Evolutionary conservation across 2,797 vertebrate genomes (phyloP).

Genomic region (Alosa sapidissima): DNA sequence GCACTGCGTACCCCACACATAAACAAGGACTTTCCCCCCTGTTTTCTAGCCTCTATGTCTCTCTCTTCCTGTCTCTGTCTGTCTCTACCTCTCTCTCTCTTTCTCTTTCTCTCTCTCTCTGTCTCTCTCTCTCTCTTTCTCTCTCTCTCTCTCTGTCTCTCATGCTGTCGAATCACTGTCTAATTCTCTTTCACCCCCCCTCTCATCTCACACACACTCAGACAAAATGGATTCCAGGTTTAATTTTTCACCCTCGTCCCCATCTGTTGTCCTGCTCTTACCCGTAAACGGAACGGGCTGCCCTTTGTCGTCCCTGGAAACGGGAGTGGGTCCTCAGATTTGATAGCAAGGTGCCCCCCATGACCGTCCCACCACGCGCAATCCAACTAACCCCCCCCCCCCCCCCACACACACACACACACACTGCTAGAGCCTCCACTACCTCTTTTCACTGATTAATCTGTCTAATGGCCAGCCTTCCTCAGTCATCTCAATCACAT

Average conservation of each 20-base stretch:
- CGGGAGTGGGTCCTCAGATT: background rate
- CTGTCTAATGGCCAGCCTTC: slow-evolving; percentile 35
- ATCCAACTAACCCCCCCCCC: slow-evolving; percentile 23
- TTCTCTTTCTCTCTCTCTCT: background rate
- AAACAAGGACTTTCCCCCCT: background rate
- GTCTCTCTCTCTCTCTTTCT: background rate
- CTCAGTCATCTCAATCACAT: slow-evolving; percentile 38
- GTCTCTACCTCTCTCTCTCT: background rate
- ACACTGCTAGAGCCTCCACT: background rate
- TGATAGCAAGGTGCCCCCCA: slow-evolving; percentile 15
- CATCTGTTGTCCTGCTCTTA: slow-evolving; percentile 5
- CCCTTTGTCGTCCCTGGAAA: background rate
- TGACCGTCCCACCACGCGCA: background rate
- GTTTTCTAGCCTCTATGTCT: background rate
- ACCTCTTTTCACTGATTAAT: slow-evolving; percentile 28
- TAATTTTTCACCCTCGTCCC: background rate
- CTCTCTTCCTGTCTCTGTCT: background rate
- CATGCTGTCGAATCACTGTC: background rate
- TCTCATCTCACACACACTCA: background rate
- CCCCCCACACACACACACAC: background rate
- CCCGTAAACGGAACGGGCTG: background rate
- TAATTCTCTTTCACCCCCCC: background rate
- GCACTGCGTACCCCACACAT: background rate
- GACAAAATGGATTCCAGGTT: background rate
- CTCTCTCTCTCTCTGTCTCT: slow-evolving; percentile 34